phyloP scores from a whole-genome alignment of 2,888 invertebrate genomes.

The Hirtodrosophila histrioides region DNA sequence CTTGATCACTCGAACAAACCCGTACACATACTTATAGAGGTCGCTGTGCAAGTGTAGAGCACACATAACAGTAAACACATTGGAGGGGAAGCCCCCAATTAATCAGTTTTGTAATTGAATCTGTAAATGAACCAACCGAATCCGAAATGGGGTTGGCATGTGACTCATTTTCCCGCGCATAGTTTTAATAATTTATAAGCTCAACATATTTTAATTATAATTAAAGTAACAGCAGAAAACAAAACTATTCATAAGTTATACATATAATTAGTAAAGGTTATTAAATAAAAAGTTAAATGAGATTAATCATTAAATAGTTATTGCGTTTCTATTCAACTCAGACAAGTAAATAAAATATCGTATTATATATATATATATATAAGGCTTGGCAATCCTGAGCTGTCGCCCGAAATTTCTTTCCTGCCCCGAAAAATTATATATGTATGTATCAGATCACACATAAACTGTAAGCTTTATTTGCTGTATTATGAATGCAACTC shows the following conservation, averaged over 20 bases:
- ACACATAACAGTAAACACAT: constrained; percentile 38
- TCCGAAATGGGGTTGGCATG: constrained; percentile 28
- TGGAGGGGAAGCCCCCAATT: constrained; percentile 6
- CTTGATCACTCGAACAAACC: constrained; percentile 11
- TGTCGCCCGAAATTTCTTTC: no score
- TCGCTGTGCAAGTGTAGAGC: constrained; percentile 58
- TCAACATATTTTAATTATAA: constrained; percentile 72
- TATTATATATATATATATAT: no score
- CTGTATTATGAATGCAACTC: no score
- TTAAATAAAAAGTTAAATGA: constrained; percentile 67
- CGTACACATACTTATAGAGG: constrained; percentile 24
- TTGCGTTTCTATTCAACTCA: background rate
- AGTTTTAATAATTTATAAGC: constrained; percentile 78
- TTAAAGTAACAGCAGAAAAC: constrained; percentile 42
- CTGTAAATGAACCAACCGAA: constrained; percentile 53
- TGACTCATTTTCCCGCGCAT: constrained; percentile 67
- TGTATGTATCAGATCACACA: no score
- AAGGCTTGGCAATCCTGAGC: no score
- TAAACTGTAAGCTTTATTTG: no score
- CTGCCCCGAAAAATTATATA: no score
- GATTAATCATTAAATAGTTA: constrained; percentile 44
- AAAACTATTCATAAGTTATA: constrained; percentile 61
- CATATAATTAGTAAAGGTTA: constrained; percentile 75
- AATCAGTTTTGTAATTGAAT: constrained; percentile 55
- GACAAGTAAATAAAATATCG: no score